Conservation (phyloP, 1,140 invertebrate species). For the Drosophila nebulosa region DNA sequence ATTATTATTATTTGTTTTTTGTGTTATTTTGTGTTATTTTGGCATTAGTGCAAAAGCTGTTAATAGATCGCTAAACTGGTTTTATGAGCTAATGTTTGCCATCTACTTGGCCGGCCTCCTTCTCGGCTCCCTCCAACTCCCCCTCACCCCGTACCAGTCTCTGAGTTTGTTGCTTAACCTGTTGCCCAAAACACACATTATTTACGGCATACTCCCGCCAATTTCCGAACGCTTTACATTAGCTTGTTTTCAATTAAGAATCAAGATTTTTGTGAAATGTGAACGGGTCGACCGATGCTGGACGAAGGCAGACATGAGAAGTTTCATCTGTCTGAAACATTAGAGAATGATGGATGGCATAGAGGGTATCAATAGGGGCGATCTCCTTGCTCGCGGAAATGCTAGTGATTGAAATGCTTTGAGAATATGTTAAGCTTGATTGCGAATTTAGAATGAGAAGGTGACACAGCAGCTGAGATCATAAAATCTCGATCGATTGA, state of each 20-base stretch:
- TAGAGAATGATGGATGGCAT: too few relatives aligned
- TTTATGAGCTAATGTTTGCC: constrained; percentile 4
- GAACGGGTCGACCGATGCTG: too few relatives aligned
- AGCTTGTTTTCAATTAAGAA: neutral
- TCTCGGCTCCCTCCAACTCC: too few relatives aligned
- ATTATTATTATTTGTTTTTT: constrained; percentile 13
- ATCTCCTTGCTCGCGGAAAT: neutral
- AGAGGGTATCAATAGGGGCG: neutral
- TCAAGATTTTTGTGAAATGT: constrained; percentile 20
- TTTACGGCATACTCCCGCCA: constrained; percentile 31
- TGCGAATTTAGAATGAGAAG: neutral
- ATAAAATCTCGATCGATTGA: neutral
- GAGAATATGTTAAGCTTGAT: neutral
- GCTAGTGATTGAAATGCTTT: neutral
- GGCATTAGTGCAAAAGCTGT: constrained; percentile 31
- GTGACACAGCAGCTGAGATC: neutral
- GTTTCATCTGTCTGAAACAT: too few relatives aligned
- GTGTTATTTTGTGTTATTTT: constrained; percentile 8
- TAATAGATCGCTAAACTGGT: constrained; percentile 40
- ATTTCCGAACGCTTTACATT: neutral
- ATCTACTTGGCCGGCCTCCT: neutral
- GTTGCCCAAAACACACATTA: constrained; percentile 42
- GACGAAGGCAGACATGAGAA: too few relatives aligned
- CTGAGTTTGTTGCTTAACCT: constrained; percentile 37
- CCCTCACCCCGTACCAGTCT: neutral